Base-by-base conservation (phyloP, 1,140 invertebrate species). In the Pogonomyrmex barbatus region DNA sequence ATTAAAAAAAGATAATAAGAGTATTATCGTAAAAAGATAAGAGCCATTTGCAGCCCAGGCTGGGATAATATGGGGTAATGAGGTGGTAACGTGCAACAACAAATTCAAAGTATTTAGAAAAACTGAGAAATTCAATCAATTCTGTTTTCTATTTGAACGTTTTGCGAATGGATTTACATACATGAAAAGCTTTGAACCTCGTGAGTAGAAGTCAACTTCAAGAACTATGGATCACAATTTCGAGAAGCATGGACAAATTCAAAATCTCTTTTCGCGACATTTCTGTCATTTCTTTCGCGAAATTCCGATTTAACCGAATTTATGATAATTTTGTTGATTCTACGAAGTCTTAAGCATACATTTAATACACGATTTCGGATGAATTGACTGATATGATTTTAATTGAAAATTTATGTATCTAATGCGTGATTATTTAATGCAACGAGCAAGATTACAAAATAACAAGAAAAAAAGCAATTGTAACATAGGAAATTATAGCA, bases 81-180 rank as follows among this genome's bases (percentile, higher is more conserved):
- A 87, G 88, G 88, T 84, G 89, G 65, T 88, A 90, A 90, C 89
- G 89, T 90, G 89, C 89, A 90, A 90, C 89, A 90, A 90, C 89
- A 90, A 90, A 88, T 86, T 90, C 65, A 88, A 91, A 90, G 52
- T 91, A 89, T 76, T 85, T 79, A 82, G 89, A 85, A 90, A 65
- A 84, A 90, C 87, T 90, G 82, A 90, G 77, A 90, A 78, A 52
- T 90, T 88, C 89, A 90, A 90, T 90, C 65, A 88, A 90, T 85
- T 90, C 85, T 90, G 88, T 87, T 90, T 83, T 90, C 89, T 90
- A 90, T 90, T 90, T 90, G 86, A 90, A 90, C 60, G 89, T 90
- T 68, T 83, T 90, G 54, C 86, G 88, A 90, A 86, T 90, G 88
- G 86, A 88, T 90, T 86, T 90, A 90, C 87, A 92, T 87, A 89